Base-by-base conservation (phyloP, 2,113 vertebrate species). In the Lepisosteus osseus region DNA sequence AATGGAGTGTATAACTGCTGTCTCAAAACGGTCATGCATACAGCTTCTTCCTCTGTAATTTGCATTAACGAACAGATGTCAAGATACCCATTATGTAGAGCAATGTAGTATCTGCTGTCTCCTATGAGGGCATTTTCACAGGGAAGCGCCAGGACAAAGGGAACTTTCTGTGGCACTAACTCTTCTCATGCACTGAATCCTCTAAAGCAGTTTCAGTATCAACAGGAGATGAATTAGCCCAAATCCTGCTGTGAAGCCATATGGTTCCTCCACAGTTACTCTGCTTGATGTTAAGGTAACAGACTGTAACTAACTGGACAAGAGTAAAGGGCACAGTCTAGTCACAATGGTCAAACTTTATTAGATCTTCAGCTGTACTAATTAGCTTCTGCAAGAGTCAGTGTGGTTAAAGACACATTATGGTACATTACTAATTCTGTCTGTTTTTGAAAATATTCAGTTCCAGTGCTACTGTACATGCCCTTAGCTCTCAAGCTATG, bases 171-270 rank as follows among this genome's bases (percentile, higher is more conserved):
- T 15, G 66, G 12, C 42, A 14, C 12, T 51, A 29, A 61, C 67
- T 15, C 40, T 77, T 70, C 9, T 72, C 79, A 77, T 68, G 65
- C 66, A 54, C 72, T 69, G 73, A 6, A 0, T 70, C 55, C 29
- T 29, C 29, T 29, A 29, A 29, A 29, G 29, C 29, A 29, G 29
- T 29, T 29, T 29, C 29, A 40, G 41, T 74, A 75, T 70, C 65
- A 76, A 76, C 71, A 65, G 67, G 57, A 15, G 43, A 59, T 70
- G 68, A 72, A 84, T 84, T 79, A 78, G 73, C 79, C 78, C 76
- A 75, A 84, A 79, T 80, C 79, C 84, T 73, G 72, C 80, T 69
- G 76, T 71, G 74, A 66, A 71, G 51, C 83, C 82, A 76, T 83
- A 80, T 84, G 85, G 73, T 73, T 75, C 69, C 59, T 7, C 59